Evolutionary conservation across 2,113 vertebrate species (phyloP).

Genomic region (Scalopus aquaticus): DNA sequence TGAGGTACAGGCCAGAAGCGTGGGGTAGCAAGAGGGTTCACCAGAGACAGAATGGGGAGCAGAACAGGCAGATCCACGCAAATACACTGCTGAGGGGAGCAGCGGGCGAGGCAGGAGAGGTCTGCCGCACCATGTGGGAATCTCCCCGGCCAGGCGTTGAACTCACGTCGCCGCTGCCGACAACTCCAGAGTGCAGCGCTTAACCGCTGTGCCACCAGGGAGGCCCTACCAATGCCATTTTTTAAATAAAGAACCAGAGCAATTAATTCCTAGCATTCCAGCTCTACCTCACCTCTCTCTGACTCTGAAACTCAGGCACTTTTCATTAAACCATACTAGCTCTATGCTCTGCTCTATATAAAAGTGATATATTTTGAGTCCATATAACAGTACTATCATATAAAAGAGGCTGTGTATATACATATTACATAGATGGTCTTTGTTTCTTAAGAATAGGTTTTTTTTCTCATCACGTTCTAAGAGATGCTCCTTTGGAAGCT

Average conservation of each 20-base stretch:
- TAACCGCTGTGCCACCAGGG: too few relatives aligned
- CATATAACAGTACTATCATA: not conserved
- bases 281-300: not conserved
- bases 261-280: not conserved
- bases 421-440: not conserved
- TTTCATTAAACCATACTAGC: not conserved
- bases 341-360: not conserved
- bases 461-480: not conserved
- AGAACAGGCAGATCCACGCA: too few relatives aligned
- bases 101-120: too few relatives aligned
- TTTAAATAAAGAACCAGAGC: conserved; percentile 8
- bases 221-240: too few relatives aligned
- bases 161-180: too few relatives aligned
- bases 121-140: too few relatives aligned
- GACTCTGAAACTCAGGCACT: not conserved
- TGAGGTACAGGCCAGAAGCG: too few relatives aligned
- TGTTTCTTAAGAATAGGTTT: not conserved
- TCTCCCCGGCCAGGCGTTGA: too few relatives aligned
- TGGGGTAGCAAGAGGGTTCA: too few relatives aligned
- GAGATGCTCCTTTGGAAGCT: not conserved
- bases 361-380: not conserved
- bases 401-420: not conserved
- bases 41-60: too few relatives aligned
- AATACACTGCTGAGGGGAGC: too few relatives aligned
- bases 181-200: too few relatives aligned